Percentiles rank a stretch among this genome's conserved stretches.
Evolutionary conservation across 2,113 vertebrate genomes (phyloP).

Genomic region (Gavia stellata): DNA sequence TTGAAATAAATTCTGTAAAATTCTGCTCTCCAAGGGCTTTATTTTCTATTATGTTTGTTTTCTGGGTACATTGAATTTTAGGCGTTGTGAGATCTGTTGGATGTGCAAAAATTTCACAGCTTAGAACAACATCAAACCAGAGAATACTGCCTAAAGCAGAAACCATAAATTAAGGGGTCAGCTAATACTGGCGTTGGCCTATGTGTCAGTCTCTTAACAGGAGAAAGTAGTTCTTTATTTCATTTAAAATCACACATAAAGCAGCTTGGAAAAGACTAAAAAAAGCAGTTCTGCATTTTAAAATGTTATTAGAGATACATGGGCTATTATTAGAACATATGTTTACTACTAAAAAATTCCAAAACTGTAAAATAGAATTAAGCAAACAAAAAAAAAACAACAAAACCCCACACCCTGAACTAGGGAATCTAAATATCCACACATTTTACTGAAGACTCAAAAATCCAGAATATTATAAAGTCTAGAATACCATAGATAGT

Average conservation of each 20-base stretch:
- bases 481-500: background rate
- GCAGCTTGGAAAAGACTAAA: background rate
- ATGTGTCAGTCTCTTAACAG: background rate
- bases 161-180: background rate
- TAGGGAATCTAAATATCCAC: background rate
- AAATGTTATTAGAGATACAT: background rate
- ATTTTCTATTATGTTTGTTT: background rate
- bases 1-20: background rate
- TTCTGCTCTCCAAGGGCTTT: background rate
- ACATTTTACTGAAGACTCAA: background rate
- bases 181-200: background rate
- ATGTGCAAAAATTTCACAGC: background rate
- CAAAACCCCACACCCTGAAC: background rate
- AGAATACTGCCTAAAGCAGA: background rate
- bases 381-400: background rate
- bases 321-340: background rate
- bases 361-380: background rate
- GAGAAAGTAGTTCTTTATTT: background rate
- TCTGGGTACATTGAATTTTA: background rate
- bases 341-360: background rate
- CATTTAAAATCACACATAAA: background rate
- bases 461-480: background rate
- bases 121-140: background rate
- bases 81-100: background rate
- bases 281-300: background rate